Evolutionary conservation across 2,113 vertebrate genomes (phyloP).

Genomic region (Rhabdornis inornatus): DNA sequence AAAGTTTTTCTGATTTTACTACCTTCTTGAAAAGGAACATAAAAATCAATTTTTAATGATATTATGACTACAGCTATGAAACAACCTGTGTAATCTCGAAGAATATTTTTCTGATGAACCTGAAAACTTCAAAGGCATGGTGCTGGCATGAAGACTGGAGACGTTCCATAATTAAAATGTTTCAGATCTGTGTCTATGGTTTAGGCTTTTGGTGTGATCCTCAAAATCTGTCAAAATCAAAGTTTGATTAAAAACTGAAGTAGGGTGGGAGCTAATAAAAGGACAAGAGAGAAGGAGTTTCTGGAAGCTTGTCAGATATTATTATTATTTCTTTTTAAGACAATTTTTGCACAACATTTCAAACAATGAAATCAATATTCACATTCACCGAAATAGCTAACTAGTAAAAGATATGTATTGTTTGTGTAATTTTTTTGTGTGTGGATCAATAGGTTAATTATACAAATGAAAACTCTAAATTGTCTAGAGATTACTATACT

Average conservation of each 20-base stretch:
- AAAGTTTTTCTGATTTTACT: not conserved
- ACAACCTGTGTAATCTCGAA: not conserved
- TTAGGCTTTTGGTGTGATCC: not conserved
- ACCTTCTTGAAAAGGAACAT: not conserved
- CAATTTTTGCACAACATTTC: not conserved
- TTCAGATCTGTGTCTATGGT: not conserved
- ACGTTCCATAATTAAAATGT: not conserved
- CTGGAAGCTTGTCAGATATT: not conserved
- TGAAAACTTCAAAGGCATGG: not conserved
- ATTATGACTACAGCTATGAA: not conserved
- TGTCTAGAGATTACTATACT: slow-evolving; percentile 1
- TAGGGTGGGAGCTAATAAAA: not conserved
- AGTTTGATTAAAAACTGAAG: not conserved
- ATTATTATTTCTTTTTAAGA: not conserved
- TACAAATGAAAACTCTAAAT: slow-evolving; percentile 11
- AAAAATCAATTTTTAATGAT: not conserved
- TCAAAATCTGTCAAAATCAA: not conserved
- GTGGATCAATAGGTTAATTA: slow-evolving; percentile 43
- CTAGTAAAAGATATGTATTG: not conserved
- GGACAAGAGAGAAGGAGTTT: not conserved
- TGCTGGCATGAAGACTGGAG: not conserved
- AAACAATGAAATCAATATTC: not conserved
- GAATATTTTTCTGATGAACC: not conserved
- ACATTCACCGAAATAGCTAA: not conserved
- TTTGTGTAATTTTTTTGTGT: not conserved